phyloP scores from a whole-genome alignment of 2,888 invertebrate species.

The Prosopocoilus inquinatus region DNA sequence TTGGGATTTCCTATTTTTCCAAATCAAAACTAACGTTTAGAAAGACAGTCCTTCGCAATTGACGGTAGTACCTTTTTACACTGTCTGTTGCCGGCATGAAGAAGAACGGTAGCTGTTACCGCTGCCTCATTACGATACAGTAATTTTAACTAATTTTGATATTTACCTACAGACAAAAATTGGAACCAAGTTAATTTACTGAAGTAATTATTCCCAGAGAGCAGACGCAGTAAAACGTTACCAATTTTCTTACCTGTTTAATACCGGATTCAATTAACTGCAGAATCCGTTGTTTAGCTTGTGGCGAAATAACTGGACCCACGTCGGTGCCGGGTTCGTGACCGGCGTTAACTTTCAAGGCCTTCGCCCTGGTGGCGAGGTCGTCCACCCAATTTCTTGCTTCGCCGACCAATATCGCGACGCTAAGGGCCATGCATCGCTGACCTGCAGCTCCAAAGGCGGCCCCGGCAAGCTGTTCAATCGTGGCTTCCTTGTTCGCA shows the following conservation, averaged over 20 bases:
- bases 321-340: constrained; percentile 78
- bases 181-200: too few species aligned
- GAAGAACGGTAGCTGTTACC: too few species aligned
- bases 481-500: constrained; percentile 93
- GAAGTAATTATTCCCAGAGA: too few species aligned
- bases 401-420: constrained; percentile 86
- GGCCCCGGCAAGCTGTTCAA: constrained; percentile 87
- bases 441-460: constrained; percentile 99
- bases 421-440: constrained; percentile 98
- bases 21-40: too few species aligned
- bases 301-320: constrained; percentile 92
- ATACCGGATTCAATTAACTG: constrained; percentile 76
- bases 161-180: too few species aligned
- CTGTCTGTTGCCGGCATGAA: too few species aligned
- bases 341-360: constrained; percentile 85
- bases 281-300: constrained; percentile 81
- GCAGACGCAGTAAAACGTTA: too few species aligned
- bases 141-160: too few species aligned
- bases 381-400: constrained; percentile 94
- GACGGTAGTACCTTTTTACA: too few species aligned
- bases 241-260: constrained; percentile 48
- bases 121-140: too few species aligned
- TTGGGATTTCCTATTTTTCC: too few species aligned
- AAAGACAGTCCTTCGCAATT: too few species aligned
- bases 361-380: constrained; percentile 75